phyloP scores from a whole-genome alignment of 1,140 invertebrate genomes.

The Nixonia krombeini region DNA sequence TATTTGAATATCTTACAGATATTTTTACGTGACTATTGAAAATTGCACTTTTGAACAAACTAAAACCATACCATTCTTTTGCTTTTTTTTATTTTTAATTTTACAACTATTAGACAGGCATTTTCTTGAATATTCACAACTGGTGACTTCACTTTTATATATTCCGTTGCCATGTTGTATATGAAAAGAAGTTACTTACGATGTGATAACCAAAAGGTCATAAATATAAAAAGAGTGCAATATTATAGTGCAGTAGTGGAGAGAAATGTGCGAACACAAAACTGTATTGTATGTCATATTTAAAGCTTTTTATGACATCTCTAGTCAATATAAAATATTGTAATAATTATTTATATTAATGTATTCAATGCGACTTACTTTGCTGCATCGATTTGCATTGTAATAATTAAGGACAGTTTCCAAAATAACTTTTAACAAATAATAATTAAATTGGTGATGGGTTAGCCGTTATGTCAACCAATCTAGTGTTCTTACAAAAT shows the following conservation, averaged over 20 bases:
- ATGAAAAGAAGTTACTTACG: slow-evolving; percentile 10
- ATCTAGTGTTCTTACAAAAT: background rate
- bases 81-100: background rate
- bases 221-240: background rate
- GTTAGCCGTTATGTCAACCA: background rate
- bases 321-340: background rate
- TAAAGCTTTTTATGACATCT: background rate
- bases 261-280: background rate
- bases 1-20: too few species aligned
- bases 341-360: slow-evolving; percentile 11
- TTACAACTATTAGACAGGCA: too few species aligned
- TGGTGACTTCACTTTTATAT: background rate
- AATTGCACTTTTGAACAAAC: too few species aligned
- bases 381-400: background rate
- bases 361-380: background rate
- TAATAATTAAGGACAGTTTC: background rate
- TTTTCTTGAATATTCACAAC: background rate
- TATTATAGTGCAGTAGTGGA: background rate
- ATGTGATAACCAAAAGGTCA: slow-evolving; percentile 7
- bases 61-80: too few species aligned
- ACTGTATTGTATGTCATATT: background rate
- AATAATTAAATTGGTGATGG: background rate
- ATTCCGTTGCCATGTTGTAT: slow-evolving; percentile 22
- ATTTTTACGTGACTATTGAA: too few species aligned
- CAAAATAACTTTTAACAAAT: background rate